Evolutionary conservation across 2,888 invertebrate genomes (phyloP), one percentile per base, ranked within the genome.

Genomic region (Aphodius granarius): DNA sequence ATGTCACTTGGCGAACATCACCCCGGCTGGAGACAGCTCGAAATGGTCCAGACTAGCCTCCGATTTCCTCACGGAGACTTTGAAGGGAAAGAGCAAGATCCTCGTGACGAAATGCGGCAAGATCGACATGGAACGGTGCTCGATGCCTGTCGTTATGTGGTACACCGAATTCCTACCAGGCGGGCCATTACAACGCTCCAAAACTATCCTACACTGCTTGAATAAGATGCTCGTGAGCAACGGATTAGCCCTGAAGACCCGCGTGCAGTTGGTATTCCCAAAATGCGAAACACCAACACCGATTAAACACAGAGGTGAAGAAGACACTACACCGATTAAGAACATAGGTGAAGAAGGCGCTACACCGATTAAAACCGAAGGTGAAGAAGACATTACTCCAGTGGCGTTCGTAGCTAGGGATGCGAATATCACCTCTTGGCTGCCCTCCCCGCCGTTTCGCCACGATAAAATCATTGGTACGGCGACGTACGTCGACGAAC

Each of bases 1-100:
- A 79, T 93, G 95, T 78, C 92, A 93, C 83, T 84, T 96, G 72
- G 91, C 90, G 0, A 93, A 93, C 18, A 89, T 96, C 9, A 86
- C 88, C 20, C 93, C 95, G 0, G 93, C 94, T 0, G 92, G 93
- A 0, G 92, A 91, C 0, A 88, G 89, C 0, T 79, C 81, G 0
- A 88, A 88, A 20, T 94, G 93, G 93, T 90, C 91, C 0, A 87
- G 88, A 0, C 82, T 91, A 0, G 90, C 94, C 0, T 90, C 90
- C 22, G 91, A 92, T 78, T 90, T 88, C 78, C 88, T 94, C 0
- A 78, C 77, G 16, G 81, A 82, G 19, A 16, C 79, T 5, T 75
- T 82, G 19, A 66, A 75, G 9, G 78, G 78, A 13, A 78, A 80
- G 15, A 21, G 18, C n/a, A 76, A 80, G 21, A 74, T 81, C 22